phyloP scores from a whole-genome alignment of 2,888 invertebrate genomes.

The Stegana nigrithorax region DNA sequence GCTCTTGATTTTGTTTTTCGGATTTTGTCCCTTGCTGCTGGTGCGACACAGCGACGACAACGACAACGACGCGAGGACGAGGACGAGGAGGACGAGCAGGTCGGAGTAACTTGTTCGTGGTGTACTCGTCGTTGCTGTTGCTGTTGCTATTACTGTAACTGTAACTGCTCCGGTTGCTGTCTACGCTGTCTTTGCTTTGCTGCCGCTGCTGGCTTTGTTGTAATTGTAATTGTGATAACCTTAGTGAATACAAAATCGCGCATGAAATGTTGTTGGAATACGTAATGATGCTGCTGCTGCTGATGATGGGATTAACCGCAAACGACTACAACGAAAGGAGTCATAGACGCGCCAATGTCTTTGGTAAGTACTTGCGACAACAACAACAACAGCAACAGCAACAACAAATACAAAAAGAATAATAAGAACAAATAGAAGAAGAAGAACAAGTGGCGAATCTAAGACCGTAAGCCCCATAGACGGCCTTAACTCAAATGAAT shows the following conservation, averaged over 20 bases:
- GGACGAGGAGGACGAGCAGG: not conserved
- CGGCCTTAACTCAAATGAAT: not conserved
- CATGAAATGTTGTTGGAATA: constrained; percentile 70
- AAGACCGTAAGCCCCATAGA: no score
- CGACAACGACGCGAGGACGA: no score
- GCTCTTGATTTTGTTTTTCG: not conserved
- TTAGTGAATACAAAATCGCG: constrained; percentile 55
- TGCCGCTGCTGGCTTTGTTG: not conserved
- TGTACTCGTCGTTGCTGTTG: not conserved
- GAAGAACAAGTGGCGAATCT: no score
- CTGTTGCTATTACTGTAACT: constrained; percentile 22
- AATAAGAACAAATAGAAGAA: not conserved
- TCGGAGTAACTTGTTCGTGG: not conserved
- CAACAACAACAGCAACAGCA: not conserved
- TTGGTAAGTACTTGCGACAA: constrained; percentile 50
- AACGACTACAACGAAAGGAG: constrained; percentile 61
- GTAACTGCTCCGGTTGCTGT: constrained; percentile 9
- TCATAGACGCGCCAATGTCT: constrained; percentile 44
- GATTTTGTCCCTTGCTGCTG: not conserved
- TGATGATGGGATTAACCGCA: constrained; percentile 68
- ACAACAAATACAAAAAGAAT: not conserved
- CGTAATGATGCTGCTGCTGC: constrained; percentile 64
- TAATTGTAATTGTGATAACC: constrained; percentile 51
- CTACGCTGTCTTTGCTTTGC: constrained; percentile 21
- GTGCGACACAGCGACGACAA: no score